Percentiles rank a stretch among this genome's conserved stretches.
Evolutionary conservation across 2,888 invertebrate genomes (phyloP).

Genomic region (Chydorus sphaericus): DNA sequence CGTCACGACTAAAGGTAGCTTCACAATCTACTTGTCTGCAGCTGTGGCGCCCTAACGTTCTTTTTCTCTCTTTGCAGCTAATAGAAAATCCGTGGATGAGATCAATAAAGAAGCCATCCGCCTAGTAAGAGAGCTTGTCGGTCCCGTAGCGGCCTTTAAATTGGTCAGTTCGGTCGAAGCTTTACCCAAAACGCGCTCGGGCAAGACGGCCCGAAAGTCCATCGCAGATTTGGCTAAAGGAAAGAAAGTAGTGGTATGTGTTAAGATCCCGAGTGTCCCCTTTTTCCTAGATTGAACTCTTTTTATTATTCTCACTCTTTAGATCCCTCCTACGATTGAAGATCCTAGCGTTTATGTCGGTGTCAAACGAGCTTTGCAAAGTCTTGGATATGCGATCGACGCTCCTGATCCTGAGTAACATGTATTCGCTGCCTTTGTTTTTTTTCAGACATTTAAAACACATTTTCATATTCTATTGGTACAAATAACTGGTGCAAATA

Average conservation of each 20-base stretch:
- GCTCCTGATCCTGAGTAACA: constrained; percentile 16
- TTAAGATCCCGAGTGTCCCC: neutral
- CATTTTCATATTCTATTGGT: too few relatives aligned
- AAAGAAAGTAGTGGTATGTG: constrained; percentile 50
- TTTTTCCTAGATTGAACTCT: neutral
- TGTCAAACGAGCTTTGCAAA: constrained; percentile 58
- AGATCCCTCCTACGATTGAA: constrained; percentile 72
- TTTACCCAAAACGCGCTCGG: constrained; percentile 76
- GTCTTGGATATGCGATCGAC: constrained; percentile 16
- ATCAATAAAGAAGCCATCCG: constrained; percentile 40
- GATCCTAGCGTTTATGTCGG: constrained; percentile 66
- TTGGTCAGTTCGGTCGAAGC: constrained; percentile 61
- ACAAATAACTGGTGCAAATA: too few relatives aligned
- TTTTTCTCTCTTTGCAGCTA: constrained; percentile 28
- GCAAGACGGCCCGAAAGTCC: constrained; percentile 64
- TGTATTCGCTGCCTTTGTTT: too few relatives aligned
- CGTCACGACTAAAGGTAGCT: constrained; percentile 48
- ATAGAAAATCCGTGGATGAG: constrained; percentile 35
- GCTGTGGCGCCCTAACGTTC: neutral
- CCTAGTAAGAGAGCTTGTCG: constrained; percentile 49
- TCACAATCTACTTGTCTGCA: neutral
- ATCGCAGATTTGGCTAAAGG: constrained; percentile 72
- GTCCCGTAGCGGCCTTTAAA: constrained; percentile 79
- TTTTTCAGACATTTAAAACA: too few relatives aligned
- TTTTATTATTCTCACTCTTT: constrained; percentile 21